Base-by-base conservation (phyloP, 1,140 invertebrate species). In the Drosophila mauritiana region DNA sequence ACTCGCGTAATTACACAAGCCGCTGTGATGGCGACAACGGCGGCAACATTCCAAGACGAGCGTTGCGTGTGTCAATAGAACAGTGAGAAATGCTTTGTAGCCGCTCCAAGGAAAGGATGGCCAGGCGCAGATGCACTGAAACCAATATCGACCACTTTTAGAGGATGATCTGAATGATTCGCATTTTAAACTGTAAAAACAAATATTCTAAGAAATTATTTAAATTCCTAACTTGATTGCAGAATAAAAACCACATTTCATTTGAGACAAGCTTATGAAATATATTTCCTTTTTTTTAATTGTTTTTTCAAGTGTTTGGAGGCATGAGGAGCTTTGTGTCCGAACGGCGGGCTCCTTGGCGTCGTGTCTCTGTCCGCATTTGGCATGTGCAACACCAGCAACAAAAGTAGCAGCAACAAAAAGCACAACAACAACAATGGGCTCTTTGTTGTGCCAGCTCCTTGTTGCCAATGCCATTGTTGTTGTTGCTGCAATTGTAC, bases 61-160 rank as follows among this genome's bases (percentile, higher is more conserved):
- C 80, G 76, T 65, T 78, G 76, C 83, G 84, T 88, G 83, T 83
- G 83, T 85, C 83, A 85, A 88, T 88, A 78, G 83, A 88, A 78
- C 17, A 78, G 69, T 63, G 52, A 79, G 76, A 65, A 82, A 82
- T 73, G 80, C 74, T 65, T 70, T 74, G 72, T 72, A 85, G 76
- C 51, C 46, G 46, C 48, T 52, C 36, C 7, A 43, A 37, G 31
- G 76, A 20, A 20, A 27, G 51, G 46, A 13, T 20, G 46, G 63
- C 43, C 15, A 15, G 10, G 42, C 27, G 42, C 27, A 22, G 36
- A 0, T 34, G 27, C 61, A 64, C 55, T 61, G 39, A 7, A 0
- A 31, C 8, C 31, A 8, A 31, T 8, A 31, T 31, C 8, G 2
- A 8, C 0, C 31, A 31, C 2, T 31, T 31, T 31, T 27, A 27